Percentiles rank a stretch among this genome's conserved stretches.
phyloP scores from a whole-genome alignment of 2,888 invertebrate species.

The Heterodera filipjevi region DNA sequence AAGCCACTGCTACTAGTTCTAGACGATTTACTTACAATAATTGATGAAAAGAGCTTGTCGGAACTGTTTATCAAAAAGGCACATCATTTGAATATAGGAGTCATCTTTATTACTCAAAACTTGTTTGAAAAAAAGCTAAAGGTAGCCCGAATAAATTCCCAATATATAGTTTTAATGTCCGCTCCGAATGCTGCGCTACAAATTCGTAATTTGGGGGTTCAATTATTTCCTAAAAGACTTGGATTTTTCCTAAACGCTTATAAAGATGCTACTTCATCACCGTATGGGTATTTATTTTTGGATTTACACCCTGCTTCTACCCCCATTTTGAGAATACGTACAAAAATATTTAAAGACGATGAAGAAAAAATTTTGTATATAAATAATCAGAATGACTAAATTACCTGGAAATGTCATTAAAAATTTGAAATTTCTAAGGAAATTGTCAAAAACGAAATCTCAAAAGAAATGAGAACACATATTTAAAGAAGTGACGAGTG shows the following conservation, averaged over 20 bases:
- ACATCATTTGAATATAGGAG: slow-evolving; percentile 26
- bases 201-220: slow-evolving; percentile 25
- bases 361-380: background rate
- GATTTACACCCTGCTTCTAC: slow-evolving; percentile 27
- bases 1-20: slow-evolving; percentile 19
- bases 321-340: slow-evolving; percentile 8
- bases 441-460: background rate
- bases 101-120: slow-evolving; percentile 32
- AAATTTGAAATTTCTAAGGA: background rate
- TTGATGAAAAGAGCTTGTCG: slow-evolving; percentile 17
- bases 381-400: background rate
- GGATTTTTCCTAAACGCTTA: slow-evolving; percentile 18
- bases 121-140: slow-evolving; percentile 31
- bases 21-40: slow-evolving; percentile 28
- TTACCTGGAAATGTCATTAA: background rate
- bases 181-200: slow-evolving; percentile 22
- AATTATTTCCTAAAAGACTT: slow-evolving; percentile 28
- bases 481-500: slow-evolving; percentile 7
- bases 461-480: background rate
- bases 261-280: background rate
- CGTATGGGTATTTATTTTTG: slow-evolving; percentile 29
- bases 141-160: slow-evolving; percentile 27
- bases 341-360: slow-evolving; percentile 31
- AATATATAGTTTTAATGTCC: slow-evolving; percentile 36
- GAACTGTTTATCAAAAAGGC: slow-evolving; percentile 32